Evolutionary conservation across 2,113 vertebrate genomes (phyloP).

Genomic region (Ophthalmolycus amberensis): DNA sequence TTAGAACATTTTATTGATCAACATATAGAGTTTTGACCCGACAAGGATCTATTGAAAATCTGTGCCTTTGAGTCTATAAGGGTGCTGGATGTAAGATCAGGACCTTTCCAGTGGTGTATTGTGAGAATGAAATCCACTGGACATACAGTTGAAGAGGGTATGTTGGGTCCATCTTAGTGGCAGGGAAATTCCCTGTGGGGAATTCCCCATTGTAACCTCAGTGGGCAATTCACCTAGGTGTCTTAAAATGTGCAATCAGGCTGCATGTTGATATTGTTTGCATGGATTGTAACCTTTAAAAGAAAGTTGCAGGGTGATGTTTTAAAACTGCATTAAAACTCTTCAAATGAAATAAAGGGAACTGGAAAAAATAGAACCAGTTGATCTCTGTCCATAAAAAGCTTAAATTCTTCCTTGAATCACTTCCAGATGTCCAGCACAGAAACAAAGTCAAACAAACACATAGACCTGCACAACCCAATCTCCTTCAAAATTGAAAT

Average conservation of each 20-base stretch:
- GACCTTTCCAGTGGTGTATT: neutral
- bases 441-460: conserved; percentile 56
- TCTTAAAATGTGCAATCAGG: neutral
- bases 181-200: conserved; percentile 39
- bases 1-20: neutral
- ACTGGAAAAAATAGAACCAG: neutral
- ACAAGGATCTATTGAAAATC: neutral
- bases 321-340: neutral
- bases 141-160: neutral
- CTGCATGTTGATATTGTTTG: neutral
- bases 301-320: neutral
- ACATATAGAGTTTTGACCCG: too few species aligned
- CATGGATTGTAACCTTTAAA: neutral
- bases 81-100: neutral
- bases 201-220: conserved; percentile 1
- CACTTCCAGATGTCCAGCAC: conserved; percentile 66
- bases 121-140: neutral
- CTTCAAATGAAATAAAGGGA: neutral
- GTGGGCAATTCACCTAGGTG: neutral
- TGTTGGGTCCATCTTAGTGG: neutral
- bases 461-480: conserved; percentile 39
- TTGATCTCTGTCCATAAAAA: conserved; percentile 12
- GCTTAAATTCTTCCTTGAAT: conserved; percentile 25
- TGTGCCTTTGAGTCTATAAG: neutral
- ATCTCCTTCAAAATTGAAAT: conserved; percentile 64